Evolutionary conservation across 1,140 invertebrate genomes (phyloP), one percentile per base, ranked within the genome.

Genomic region (Linepithema humile): DNA sequence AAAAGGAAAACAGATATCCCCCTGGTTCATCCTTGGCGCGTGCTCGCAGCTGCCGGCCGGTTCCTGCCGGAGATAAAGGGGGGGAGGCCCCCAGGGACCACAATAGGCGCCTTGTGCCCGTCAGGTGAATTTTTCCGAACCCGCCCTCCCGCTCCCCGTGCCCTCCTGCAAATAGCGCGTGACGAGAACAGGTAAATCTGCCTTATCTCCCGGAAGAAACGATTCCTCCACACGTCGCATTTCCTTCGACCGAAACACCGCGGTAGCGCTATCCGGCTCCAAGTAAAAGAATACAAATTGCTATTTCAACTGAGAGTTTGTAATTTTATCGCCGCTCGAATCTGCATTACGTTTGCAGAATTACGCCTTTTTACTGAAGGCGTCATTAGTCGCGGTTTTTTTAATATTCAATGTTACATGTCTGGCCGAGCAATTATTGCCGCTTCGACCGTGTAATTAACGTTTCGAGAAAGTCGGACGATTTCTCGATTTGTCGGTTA

Each of bases 61-160:
- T 90, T 91, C 88, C 86, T 88, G 85, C 29, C 75, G 53, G 23
- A 84, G 88, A 91, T 92, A 91, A 89, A 90, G 62, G 45, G 57
- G 55, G 29, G 55, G 55, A 23, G 55, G 82, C 83, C 87, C 86
- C 86, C 80, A 38, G 84, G 77, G 82, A 88, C 83, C 82, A 92
- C 91, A 92, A 92, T 92, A 88, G 87, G 84, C 62, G 73, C 91
- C 85, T 91, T 92, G 92, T 92, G 86, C 74, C 59, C 50, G 90
- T 91, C 92, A 92, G 92, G 92, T 92, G 90, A 92, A 92, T 91
- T 92, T 91, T 91, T 89, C 87, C 85, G 84, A 88, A 90, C 87
- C 88, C 90, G 85, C 83, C 83, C 64, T 62, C 60, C 40, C 45
- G 38, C 35, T 55, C 69, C 23, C 74, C 62, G 45, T 12, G 20